These are phyloP conservation scores for Passer domesticus DNA, from an alignment of 2,113 vertebrate genomes.

Conservation along the genomic window DNA sequence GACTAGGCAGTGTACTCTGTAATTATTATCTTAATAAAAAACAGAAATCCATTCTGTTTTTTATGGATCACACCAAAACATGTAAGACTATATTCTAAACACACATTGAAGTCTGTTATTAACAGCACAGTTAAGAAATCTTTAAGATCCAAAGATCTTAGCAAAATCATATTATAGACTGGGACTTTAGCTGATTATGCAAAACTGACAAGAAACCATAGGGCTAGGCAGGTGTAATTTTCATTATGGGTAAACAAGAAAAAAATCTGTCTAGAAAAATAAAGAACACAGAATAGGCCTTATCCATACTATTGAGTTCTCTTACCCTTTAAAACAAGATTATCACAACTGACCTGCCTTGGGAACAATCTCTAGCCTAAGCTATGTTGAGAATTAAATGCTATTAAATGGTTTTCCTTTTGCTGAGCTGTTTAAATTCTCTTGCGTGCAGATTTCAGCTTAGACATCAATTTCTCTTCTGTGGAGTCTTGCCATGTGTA, in stretches of 20 bases:
- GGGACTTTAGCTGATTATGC: background rate
- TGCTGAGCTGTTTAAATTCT: background rate
- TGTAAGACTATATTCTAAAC: background rate
- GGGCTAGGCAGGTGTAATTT: background rate
- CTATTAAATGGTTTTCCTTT: background rate
- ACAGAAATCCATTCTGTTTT: background rate
- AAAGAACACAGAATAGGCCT: background rate
- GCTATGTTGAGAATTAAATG: background rate
- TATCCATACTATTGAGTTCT: background rate
- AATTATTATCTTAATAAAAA: background rate
- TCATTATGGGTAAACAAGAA: background rate
- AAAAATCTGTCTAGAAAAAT: background rate
- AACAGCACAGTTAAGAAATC: background rate
- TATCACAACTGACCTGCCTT: background rate
- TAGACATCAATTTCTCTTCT: background rate
- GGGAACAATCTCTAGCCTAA: background rate
- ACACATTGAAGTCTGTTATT: background rate
- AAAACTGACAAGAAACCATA: background rate
- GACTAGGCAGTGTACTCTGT: background rate
- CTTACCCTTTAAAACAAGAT: background rate
- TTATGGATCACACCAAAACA: background rate
- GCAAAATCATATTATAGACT: background rate
- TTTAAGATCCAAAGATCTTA: background rate
- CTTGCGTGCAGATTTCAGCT: background rate
- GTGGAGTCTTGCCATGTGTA: background rate